Base-by-base conservation (phyloP, 1,140 invertebrate species). In the Cylas formicarius region DNA sequence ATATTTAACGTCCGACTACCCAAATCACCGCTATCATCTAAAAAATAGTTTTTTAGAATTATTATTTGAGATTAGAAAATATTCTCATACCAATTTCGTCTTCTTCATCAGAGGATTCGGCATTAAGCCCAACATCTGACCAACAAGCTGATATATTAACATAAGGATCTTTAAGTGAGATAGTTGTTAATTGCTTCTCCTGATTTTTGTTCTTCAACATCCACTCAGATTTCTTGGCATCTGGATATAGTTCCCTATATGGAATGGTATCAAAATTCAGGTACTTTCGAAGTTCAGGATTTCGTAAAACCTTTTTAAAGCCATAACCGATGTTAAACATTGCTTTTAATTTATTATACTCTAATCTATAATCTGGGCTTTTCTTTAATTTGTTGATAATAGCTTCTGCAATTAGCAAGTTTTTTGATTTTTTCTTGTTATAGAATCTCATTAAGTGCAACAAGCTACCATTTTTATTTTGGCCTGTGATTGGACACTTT, bases 361-460 rank as follows among this genome's bases (percentile, higher is more conserved):
- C 72, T 10, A 73, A 71, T 17, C 69, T 61, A 52, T 64, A 62
- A 46, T 73, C 69, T 3, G 74, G 71, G 47, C 72, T 72, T 0
- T 57, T 59, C 52, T 74, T 73, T 3, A 84, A 60, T 29, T 74
- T 68, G 24, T 74, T 67, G 1, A 78, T 67, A 14, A 81, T 64
- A 45, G 69, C 64, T 50, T 80, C 71, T 0, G 73, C 67, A 18
- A 79, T 58, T 4, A 70, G 60, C 16, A 74, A 61, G 24, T 71
- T 61, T 49, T 75, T 78, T 10, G 74, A 69, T 60, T 75, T 75
- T 9, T 72, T 65, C 44, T 73, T 71, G 2, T 66, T 66, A 56
- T 70, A 81, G 59, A 82, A 84, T 43, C 76, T 63, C 4, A 35
- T 61, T 17, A 84, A 63, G 57, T 82, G 79, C 18, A 82, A 47